Percentiles rank a stretch among this genome's conserved stretches.
These are phyloP conservation scores for Diaprepes abbreviatus DNA, from an alignment of 2,888 invertebrate species.

Conservation along the genomic window DNA sequence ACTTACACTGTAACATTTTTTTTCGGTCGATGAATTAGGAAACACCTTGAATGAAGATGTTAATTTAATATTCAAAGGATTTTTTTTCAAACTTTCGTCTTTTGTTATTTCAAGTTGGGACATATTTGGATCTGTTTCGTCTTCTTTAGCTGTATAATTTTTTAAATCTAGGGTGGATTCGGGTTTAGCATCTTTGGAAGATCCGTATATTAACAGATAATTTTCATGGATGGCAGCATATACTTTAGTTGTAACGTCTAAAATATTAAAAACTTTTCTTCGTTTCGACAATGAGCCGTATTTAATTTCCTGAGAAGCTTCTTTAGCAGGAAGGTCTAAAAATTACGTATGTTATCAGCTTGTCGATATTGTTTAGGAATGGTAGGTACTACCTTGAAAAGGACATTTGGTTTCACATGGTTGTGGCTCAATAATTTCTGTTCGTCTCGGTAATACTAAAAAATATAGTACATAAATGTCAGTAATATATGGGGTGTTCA, in stretches of 20 bases:
- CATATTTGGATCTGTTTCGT: slow-evolving; percentile 39
- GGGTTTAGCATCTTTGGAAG: slow-evolving; percentile 57
- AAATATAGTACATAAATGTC: too few species aligned
- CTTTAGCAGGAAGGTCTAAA: slow-evolving; percentile 56
- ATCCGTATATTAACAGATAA: slow-evolving; percentile 55
- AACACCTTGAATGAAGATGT: slow-evolving; percentile 46
- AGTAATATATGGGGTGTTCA: too few species aligned
- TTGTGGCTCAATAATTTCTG: neutral
- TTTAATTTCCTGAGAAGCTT: slow-evolving; percentile 53
- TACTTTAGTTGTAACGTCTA: slow-evolving; percentile 55
- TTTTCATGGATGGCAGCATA: slow-evolving; percentile 56
- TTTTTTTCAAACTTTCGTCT: slow-evolving; percentile 14
- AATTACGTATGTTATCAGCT: slow-evolving; percentile 14
- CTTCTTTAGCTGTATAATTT: slow-evolving; percentile 53
- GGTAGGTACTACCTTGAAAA: slow-evolving; percentile 15
- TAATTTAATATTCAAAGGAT: slow-evolving; percentile 31
- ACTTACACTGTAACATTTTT: slow-evolving; percentile 51
- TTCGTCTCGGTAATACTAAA: slow-evolving; percentile 4
- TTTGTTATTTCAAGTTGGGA: neutral
- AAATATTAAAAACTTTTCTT: slow-evolving; percentile 54
- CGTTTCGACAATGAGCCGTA: slow-evolving; percentile 55
- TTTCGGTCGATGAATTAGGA: slow-evolving; percentile 26
- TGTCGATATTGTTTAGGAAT: neutral
- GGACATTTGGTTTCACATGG: slow-evolving; percentile 22
- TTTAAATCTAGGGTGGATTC: slow-evolving; percentile 54